Conservation (phyloP, 2,113 vertebrate genomes). For the Otolemur garnettii region DNA sequence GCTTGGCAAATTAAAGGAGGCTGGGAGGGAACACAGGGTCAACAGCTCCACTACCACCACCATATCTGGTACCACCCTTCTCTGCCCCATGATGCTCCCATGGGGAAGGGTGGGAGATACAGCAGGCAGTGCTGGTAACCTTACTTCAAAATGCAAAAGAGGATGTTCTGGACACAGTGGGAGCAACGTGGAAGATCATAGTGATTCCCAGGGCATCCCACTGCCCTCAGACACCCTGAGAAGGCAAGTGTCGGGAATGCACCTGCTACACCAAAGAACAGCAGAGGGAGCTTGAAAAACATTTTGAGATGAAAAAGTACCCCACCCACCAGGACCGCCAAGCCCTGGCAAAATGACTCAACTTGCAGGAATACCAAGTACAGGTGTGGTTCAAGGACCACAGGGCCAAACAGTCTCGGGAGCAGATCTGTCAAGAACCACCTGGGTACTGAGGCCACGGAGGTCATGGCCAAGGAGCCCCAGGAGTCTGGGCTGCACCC, state of each 20-base stretch:
- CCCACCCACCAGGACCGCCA: rapidly evolving
- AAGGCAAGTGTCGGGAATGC: background rate
- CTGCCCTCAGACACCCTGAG: too few relatives aligned
- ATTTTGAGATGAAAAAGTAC: rapidly evolving
- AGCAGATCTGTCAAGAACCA: too few relatives aligned
- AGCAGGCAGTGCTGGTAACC: rapidly evolving
- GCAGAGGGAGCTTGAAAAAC: rapidly evolving
- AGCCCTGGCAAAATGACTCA: rapidly evolving
- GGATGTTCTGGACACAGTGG: too few relatives aligned
- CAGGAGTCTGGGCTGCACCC: too few relatives aligned
- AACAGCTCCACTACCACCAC: rapidly evolving
- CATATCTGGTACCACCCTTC: background rate
- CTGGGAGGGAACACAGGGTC: background rate
- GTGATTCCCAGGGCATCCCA: too few relatives aligned
- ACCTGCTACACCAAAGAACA: background rate
- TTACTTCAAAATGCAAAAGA: too few relatives aligned
- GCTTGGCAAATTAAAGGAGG: rapidly evolving
- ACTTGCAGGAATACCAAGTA: background rate
- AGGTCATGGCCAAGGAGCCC: too few relatives aligned
- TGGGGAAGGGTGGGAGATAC: background rate
- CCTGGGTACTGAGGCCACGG: too few relatives aligned
- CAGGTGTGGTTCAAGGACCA: background rate
- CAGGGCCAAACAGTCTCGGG: too few relatives aligned
- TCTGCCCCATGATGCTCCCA: too few relatives aligned
- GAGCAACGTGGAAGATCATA: too few relatives aligned